Conservation (phyloP, 2,888 invertebrate species). For the Oasisia sp. region DNA sequence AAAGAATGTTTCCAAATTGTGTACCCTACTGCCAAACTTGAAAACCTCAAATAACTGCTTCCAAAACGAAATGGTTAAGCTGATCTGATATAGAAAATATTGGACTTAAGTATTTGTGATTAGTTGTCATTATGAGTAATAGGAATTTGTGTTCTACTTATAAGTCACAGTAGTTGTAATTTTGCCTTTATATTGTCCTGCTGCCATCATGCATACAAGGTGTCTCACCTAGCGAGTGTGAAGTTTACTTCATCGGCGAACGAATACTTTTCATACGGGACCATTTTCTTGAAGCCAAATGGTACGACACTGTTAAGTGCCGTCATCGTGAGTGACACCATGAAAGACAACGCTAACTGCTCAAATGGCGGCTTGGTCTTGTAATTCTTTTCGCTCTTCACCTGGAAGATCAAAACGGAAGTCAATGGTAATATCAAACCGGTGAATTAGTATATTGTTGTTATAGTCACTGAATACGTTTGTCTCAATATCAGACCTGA, state of each 20-base stretch:
- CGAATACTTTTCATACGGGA: constrained; percentile 78
- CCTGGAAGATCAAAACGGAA: neutral
- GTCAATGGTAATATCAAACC: neutral
- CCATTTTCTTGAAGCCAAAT: constrained; percentile 77
- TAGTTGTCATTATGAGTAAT: neutral
- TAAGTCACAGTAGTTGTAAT: too few relatives aligned
- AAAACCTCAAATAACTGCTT: neutral
- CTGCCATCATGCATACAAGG: too few relatives aligned
- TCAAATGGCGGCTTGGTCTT: neutral
- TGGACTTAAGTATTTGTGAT: neutral
- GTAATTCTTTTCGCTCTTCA: neutral
- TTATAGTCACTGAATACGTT: neutral
- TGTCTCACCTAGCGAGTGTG: constrained; percentile 72
- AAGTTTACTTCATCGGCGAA: constrained; percentile 77
- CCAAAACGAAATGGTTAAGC: neutral
- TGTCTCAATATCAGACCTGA: neutral
- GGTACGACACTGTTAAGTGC: constrained; percentile 80
- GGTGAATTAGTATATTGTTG: neutral
- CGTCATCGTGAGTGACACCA: constrained; percentile 78
- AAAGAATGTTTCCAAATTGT: neutral
- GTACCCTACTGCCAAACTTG: neutral
- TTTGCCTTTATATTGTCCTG: too few relatives aligned
- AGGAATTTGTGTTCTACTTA: too few relatives aligned
- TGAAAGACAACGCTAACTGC: neutral
- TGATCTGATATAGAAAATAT: too few relatives aligned